Conservation (phyloP, 2,797 vertebrate genomes). For the Furcifer pardalis region DNA sequence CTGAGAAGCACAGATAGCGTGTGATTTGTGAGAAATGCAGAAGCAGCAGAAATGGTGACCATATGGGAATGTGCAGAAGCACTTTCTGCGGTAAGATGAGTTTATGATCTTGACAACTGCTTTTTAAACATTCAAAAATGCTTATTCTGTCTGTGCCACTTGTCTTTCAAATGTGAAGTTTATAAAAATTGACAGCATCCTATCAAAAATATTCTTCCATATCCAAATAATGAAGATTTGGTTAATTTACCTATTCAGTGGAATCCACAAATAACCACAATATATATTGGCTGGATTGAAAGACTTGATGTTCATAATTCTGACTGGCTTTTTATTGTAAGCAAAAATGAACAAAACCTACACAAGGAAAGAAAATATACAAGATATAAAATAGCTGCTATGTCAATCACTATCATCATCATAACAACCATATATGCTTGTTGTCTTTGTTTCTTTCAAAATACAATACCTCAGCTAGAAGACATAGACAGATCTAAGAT, state of each 20-base stretch:
- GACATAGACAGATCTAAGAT: background rate
- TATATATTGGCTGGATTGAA: conserved; percentile 25
- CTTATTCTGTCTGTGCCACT: background rate
- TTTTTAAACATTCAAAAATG: conserved; percentile 17
- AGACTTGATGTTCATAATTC: conserved; percentile 48
- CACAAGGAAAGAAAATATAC: conserved; percentile 20
- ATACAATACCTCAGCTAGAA: background rate
- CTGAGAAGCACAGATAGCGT: background rate
- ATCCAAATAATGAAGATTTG: conserved; percentile 36
- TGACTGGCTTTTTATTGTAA: conserved; percentile 70
- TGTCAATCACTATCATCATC: background rate
- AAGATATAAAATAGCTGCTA: conserved; percentile 11
- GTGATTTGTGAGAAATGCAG: too few species aligned
- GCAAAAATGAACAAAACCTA: conserved; percentile 80
- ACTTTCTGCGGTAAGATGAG: background rate
- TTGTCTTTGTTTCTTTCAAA: background rate
- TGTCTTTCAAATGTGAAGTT: background rate
- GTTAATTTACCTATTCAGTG: conserved; percentile 72
- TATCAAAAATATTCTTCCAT: conserved; percentile 30
- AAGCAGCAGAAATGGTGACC: background rate
- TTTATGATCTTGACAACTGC: background rate
- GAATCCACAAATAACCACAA: conserved; percentile 72
- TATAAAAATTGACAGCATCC: background rate
- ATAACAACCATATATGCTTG: background rate
- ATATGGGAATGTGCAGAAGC: background rate